phyloP scores from a whole-genome alignment of 2,797 vertebrate genomes.

The Margarornis squamiger region DNA sequence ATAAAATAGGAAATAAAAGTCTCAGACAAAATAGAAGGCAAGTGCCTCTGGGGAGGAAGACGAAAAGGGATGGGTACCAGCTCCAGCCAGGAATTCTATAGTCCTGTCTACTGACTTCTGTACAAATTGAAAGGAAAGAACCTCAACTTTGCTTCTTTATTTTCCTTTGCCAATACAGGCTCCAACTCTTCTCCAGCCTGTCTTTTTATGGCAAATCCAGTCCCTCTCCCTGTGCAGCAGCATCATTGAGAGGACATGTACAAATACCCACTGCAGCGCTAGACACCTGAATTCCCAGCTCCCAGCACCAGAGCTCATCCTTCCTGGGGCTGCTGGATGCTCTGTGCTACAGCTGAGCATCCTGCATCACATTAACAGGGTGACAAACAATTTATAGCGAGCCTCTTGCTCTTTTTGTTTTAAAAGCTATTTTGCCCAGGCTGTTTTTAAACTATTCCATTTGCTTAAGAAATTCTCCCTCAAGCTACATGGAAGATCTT shows the following conservation, averaged over 20 bases:
- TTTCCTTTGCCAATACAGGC: background rate
- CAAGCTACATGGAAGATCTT: background rate
- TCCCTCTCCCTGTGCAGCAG: accelerated
- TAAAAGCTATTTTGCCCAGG: background rate
- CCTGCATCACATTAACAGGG: background rate
- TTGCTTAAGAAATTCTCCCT: background rate
- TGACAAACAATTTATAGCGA: background rate
- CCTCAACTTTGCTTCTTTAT: background rate
- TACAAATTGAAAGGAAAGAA: background rate
- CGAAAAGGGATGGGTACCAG: background rate
- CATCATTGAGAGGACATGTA: background rate
- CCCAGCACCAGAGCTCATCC: too few relatives aligned
- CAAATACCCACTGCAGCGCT: background rate
- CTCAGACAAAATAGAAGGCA: background rate
- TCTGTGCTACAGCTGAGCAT: background rate
- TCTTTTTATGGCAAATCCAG: background rate
- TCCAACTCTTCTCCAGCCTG: background rate
- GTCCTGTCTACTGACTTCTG: background rate
- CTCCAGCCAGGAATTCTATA: background rate
- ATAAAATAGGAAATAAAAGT: background rate
- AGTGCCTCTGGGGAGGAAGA: background rate
- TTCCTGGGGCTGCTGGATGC: background rate
- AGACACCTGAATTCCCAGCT: accelerated
- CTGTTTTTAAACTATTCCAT: background rate
- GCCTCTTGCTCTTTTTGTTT: background rate